Base-by-base conservation (phyloP, 2,888 invertebrate species). In the Nineta flava region DNA sequence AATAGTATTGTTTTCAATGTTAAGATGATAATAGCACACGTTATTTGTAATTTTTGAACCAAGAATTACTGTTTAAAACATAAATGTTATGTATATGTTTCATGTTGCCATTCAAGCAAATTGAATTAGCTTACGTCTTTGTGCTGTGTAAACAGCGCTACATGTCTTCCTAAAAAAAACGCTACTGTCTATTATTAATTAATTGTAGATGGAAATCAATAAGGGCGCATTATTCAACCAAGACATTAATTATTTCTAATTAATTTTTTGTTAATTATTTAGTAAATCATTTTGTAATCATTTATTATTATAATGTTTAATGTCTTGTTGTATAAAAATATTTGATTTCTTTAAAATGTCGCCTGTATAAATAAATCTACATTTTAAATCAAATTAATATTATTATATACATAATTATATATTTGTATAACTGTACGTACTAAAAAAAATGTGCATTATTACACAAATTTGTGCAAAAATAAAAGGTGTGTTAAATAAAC, bases 161-260 rank as follows among this genome's bases (percentile, higher is more conserved):
- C 48, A 48, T 48, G 48, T 48, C 48, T 48, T 48, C 48, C 48
- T 48, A 42, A 46, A 26, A 26, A 26, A 26, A 48, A 48, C 48
- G 48, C 48, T 48, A 48, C 48, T 48, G 48, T 48, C 48, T 48
- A 48, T 48, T 48, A 48, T 47, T 47, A 47, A 44, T 26, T 17
- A n/a, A 21, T 19, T n/a, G 21, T 17, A 13, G 32, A 35, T 17
- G 47, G 31, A 35, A 12, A 47, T 47, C 13, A 34, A 47, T n/a
- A 17, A 17, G 17, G 38, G 21, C n/a, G 21, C 13, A 17, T 19
- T 19, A 19, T 19, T 19, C 26, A 17, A 43, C 7, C 43, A 19
- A 9, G 43, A 21, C 17, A 21, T 21, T n/a, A 17, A 12, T 9
- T 21, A 17, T n/a, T 2, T 19, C 43, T n/a, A 9, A 12, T 43